A percentile compares a stretch with the other conserved stretches of the same genome.
phyloP scores from a whole-genome alignment of 1,140 invertebrate genomes.

The Hermatobates lingyangjiaoensis region DNA sequence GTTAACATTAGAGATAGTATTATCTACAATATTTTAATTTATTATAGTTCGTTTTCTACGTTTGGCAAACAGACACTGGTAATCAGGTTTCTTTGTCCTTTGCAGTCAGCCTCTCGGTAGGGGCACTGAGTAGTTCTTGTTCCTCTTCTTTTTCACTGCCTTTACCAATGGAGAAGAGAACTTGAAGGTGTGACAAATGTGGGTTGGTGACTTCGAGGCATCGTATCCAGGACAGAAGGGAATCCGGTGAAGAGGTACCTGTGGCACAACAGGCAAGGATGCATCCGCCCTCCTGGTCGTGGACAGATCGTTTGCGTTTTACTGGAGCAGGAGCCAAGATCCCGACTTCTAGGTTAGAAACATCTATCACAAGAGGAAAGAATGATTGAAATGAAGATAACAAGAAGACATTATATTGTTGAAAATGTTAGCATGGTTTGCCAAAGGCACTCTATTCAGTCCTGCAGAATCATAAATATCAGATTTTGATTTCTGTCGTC shows the following conservation, averaged over 20 bases:
- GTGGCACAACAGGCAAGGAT: conserved; percentile 73
- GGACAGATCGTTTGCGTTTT: conserved; percentile 36
- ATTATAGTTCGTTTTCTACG: no score
- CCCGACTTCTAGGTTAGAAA: neutral
- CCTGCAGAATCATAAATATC: neutral
- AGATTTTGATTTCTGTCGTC: neutral
- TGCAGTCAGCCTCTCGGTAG: no score
- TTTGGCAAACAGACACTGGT: no score
- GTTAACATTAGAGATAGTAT: no score
- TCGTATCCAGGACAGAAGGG: conserved; percentile 79
- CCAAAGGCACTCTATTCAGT: neutral
- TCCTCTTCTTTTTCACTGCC: no score
- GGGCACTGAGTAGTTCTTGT: no score
- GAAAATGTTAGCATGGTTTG: neutral
- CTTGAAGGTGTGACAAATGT: conserved; percentile 26
- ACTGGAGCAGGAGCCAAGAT: neutral
- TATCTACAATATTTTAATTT: no score
- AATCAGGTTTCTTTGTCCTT: no score
- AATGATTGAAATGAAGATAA: conserved; percentile 21
- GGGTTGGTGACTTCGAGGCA: conserved; percentile 65
- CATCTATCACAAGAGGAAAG: conserved; percentile 11
- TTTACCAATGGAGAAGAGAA: conserved; percentile 10
- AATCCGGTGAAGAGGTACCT: conserved; percentile 76
- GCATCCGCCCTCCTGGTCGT: conserved; percentile 86
- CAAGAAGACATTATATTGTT: neutral